Base-by-base conservation (phyloP, 2,113 vertebrate genomes). In the Phoenicopterus ruber region DNA sequence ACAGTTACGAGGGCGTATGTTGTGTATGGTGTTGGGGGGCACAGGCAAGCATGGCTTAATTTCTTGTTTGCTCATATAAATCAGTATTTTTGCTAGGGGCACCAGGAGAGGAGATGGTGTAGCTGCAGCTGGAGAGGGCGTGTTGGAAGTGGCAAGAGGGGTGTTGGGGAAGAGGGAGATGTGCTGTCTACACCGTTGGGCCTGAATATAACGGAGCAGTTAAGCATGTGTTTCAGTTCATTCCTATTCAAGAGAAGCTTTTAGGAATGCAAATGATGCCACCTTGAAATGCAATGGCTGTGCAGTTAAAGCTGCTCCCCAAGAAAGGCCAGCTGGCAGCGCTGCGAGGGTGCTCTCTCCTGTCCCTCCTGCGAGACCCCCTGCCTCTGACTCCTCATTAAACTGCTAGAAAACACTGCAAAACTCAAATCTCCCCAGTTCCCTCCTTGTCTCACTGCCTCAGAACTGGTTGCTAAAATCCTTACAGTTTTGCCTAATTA, bases 1-100 rank as follows among this genome's bases (percentile, higher is more conserved):
- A 9, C 7, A 34, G 49, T 26, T 52, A 5, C 1, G 2, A 34
- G 26, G 26, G 22, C 9, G 7, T 1, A 24, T 9, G 17, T 20
- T 49, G 20, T 18, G 0, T 17, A 1, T 9, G 58, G 42, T 46
- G 46, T 10, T 2, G 4, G 18, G 44, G 7, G 10, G 13, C 15
- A 28, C 17, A 70, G 38, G 34, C 10, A 47, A 44, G 21, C 9
- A 12, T 17, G 50, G 31, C 17, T 57, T 15, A 9, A 38, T 65
- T 36, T 34, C 38, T 5, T 17, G 1, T 62, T 88, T 70, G 40
- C 46, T 80, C 20, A 3, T 17, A 4, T 11, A 59, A 32, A 85
- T 31, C 32, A 40, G 18, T 55, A 6, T 31, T 90, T 80, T 32
- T 89, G 38, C 34, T 55, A 25, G 17, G 34, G 31, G 7, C 6